phyloP scores from a whole-genome alignment of 2,888 invertebrate species.

The Eubasilissa splendida region DNA sequence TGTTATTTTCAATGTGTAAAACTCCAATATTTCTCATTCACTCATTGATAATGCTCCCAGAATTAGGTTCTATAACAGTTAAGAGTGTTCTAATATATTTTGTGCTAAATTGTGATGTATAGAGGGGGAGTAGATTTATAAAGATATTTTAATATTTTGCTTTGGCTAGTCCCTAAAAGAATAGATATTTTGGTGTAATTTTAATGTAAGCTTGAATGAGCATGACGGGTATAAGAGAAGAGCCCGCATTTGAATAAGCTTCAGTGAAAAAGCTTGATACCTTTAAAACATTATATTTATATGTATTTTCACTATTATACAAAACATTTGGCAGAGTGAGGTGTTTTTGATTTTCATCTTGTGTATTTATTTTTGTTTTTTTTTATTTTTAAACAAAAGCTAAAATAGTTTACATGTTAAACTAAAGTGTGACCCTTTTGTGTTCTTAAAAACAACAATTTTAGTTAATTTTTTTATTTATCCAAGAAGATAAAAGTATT shows the following conservation, averaged over 20 bases:
- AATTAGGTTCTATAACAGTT: conserved; percentile 25
- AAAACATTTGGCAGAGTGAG: conserved; percentile 10
- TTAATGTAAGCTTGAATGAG: conserved; percentile 43
- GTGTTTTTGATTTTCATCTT: conserved; percentile 25
- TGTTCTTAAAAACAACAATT: too few species aligned
- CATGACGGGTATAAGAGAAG: not conserved
- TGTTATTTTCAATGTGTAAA: too few species aligned
- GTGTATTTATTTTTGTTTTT: not conserved
- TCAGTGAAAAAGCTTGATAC: conserved; percentile 37
- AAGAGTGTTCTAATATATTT: conserved; percentile 31
- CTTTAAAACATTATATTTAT: conserved; percentile 29
- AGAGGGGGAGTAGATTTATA: conserved; percentile 28
- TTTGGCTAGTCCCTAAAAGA: conserved; percentile 43
- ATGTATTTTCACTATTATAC: conserved; percentile 18
- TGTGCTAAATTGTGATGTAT: conserved; percentile 34
- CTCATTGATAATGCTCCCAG: conserved; percentile 30
- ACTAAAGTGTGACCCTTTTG: too few species aligned
- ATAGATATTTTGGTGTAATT: conserved; percentile 50
- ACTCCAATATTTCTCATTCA: conserved; percentile 8
- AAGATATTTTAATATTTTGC: conserved; percentile 44
- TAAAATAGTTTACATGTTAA: too few species aligned
- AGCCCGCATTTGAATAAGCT: conserved; percentile 36
- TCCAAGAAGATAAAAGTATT: too few species aligned
- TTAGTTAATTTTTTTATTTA: too few species aligned
- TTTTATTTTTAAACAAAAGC: not conserved